These are phyloP conservation scores for Encarsia formosa DNA, from an alignment of 2,888 invertebrate genomes.

Conservation along the genomic window DNA sequence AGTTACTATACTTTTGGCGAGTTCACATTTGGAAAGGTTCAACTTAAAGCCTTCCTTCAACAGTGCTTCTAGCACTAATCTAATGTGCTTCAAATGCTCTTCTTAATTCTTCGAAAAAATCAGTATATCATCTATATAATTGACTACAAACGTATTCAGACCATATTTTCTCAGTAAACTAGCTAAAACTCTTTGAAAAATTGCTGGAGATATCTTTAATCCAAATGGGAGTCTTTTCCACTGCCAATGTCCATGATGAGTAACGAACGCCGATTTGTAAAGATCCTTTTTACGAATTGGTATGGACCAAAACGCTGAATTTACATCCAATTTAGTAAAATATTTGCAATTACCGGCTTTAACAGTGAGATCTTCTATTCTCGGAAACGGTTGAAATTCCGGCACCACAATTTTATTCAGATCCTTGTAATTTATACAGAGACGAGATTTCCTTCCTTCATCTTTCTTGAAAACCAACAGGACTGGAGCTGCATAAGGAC, in stretches of 20 bases:
- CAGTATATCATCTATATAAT: slow-evolving; percentile 34
- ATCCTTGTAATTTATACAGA: not conserved
- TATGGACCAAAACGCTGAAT: slow-evolving; percentile 27
- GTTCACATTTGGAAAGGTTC: too few species aligned
- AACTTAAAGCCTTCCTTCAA: slow-evolving; percentile 27
- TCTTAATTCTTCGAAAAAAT: slow-evolving; percentile 22
- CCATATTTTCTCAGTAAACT: slow-evolving; percentile 22
- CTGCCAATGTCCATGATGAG: slow-evolving; percentile 28
- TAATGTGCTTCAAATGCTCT: slow-evolving; percentile 16
- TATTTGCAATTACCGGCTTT: too few species aligned
- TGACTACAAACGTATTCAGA: slow-evolving; percentile 27
- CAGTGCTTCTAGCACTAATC: slow-evolving; percentile 17
- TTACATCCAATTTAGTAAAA: too few species aligned
- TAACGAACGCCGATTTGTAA: slow-evolving; percentile 29
- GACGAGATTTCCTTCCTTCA: too few species aligned
- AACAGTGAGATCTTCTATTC: slow-evolving; percentile 29
- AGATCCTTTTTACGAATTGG: slow-evolving; percentile 24
- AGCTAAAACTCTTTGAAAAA: slow-evolving; percentile 26
- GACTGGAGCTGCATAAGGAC: slow-evolving; percentile 28
- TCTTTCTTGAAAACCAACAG: slow-evolving; percentile 29
- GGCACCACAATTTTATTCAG: slow-evolving; percentile 20
- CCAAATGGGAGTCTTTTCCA: slow-evolving; percentile 27
- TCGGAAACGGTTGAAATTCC: slow-evolving; percentile 25
- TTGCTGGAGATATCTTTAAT: slow-evolving; percentile 25
- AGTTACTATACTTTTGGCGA: not conserved